phyloP scores from a whole-genome alignment of 2,888 invertebrate genomes.

The Cheilosia pagana region DNA sequence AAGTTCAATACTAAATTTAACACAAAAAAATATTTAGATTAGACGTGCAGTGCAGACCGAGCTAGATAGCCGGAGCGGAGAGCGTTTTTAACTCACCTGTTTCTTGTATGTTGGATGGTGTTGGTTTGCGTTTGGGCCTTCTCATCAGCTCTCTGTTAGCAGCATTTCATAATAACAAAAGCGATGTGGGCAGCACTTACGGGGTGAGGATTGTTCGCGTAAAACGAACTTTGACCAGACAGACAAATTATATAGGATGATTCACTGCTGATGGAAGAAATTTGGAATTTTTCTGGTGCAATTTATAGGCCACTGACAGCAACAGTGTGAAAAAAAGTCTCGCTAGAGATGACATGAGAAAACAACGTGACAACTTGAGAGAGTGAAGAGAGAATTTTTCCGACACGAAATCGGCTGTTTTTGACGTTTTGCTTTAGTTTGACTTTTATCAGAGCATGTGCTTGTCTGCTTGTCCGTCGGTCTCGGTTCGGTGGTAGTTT shows the following conservation, averaged over 20 bases:
- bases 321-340: slow-evolving; percentile 16
- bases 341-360: slow-evolving; percentile 40
- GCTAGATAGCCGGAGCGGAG: slow-evolving; percentile 32
- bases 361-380: slow-evolving; percentile 13
- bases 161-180: slow-evolving; percentile 54
- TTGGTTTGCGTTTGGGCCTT: slow-evolving; percentile 5
- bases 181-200: slow-evolving; percentile 17
- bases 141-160: slow-evolving; percentile 3
- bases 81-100: slow-evolving; percentile 61
- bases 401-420: slow-evolving; percentile 58
- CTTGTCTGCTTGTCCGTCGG: too few relatives aligned
- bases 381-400: not conserved
- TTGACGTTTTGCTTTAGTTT: slow-evolving; percentile 49
- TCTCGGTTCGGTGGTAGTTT: slow-evolving; percentile 6
- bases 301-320: slow-evolving; percentile 31
- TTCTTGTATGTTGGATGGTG: slow-evolving; percentile 25
- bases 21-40: slow-evolving; percentile 62
- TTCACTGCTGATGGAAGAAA: slow-evolving; percentile 41
- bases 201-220: slow-evolving; percentile 18
- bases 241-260: slow-evolving; percentile 40
- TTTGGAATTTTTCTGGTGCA: slow-evolving; percentile 19
- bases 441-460: slow-evolving; percentile 2
- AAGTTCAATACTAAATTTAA: slow-evolving; percentile 73
- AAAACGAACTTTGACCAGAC: slow-evolving; percentile 59
- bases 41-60: slow-evolving; percentile 14